Evolutionary conservation across 2,888 invertebrate genomes (phyloP).

Genomic region (Phyto melanocephala): DNA sequence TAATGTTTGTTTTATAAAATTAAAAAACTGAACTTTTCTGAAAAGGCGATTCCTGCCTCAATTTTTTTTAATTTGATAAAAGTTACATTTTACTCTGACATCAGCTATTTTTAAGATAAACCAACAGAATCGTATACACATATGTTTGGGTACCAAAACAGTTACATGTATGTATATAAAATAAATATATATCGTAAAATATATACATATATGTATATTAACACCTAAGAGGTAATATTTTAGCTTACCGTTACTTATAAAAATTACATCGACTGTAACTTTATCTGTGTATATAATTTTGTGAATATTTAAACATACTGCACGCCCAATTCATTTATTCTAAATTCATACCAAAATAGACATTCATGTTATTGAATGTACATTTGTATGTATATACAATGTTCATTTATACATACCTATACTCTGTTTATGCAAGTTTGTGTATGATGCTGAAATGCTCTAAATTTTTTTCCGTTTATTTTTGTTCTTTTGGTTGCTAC

Average conservation of each 20-base stretch:
- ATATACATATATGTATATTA: no score
- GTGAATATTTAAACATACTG: constrained; percentile 13
- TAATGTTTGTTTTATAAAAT: no score
- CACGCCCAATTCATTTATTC: constrained; percentile 44
- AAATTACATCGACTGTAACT: background rate
- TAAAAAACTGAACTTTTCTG: no score
- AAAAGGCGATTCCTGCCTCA: no score
- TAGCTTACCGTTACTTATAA: background rate
- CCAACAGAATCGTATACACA: no score
- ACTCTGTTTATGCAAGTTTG: background rate
- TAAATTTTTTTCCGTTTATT: background rate
- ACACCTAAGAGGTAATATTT: no score
- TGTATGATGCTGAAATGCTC: background rate
- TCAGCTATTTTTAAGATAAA: no score
- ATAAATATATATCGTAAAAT: no score
- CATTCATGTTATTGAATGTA: background rate
- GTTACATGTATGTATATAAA: no score
- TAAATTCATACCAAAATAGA: constrained; percentile 5
- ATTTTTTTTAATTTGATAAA: no score
- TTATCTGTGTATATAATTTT: constrained; percentile 16
- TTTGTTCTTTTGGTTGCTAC: constrained; percentile 31
- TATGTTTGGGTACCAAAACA: no score
- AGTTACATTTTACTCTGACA: no score
- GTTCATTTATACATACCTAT: background rate
- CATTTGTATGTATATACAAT: background rate